Evolutionary conservation across 2,113 vertebrate genomes (phyloP).

Genomic region (Alexandromys fortis): DNA sequence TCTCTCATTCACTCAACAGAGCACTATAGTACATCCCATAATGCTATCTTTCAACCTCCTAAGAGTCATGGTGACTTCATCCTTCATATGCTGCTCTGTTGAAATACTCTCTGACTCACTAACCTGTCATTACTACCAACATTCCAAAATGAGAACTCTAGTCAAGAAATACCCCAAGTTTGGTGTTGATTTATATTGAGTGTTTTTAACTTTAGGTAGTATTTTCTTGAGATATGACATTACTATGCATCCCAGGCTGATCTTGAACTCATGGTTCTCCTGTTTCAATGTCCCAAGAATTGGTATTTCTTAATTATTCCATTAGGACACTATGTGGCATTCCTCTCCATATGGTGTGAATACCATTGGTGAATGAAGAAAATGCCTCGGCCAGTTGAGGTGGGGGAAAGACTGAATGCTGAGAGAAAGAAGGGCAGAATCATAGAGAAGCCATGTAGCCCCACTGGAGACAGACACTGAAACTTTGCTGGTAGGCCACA

Average conservation of each 20-base stretch:
- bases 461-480: too few relatives aligned
- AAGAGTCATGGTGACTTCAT: neutral
- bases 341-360: too few relatives aligned
- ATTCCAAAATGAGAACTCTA: neutral
- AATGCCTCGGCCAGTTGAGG: too few relatives aligned
- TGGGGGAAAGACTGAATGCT: too few relatives aligned
- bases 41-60: neutral
- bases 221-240: neutral
- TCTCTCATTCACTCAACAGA: neutral
- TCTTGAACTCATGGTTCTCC: neutral
- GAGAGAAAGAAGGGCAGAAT: too few relatives aligned
- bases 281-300: neutral
- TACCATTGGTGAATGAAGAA: too few relatives aligned
- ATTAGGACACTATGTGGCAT: neutral
- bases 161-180: neutral
- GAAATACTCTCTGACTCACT: neutral
- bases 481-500: too few relatives aligned
- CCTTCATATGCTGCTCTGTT: neutral
- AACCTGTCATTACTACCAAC: neutral
- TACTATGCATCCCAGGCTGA: neutral
- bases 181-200: neutral
- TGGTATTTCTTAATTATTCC: neutral
- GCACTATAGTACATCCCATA: neutral
- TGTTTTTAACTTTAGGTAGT: neutral
- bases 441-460: too few relatives aligned